A percentile compares a stretch with the other conserved stretches of the same genome.
Evolutionary conservation across 2,888 invertebrate species (phyloP).

Genomic region (Pachymerium ferrugineum): DNA sequence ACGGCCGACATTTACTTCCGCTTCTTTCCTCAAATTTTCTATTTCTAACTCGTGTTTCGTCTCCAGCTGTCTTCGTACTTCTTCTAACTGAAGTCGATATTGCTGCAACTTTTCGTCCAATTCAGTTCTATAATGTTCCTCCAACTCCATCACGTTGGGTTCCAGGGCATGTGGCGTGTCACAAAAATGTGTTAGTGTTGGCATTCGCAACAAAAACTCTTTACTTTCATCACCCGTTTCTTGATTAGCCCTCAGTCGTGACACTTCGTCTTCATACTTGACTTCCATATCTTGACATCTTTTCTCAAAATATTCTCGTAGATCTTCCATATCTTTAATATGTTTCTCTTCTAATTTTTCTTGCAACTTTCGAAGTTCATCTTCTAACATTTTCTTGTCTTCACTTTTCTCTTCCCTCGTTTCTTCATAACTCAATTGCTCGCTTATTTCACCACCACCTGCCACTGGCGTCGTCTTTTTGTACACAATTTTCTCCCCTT

Average conservation of each 20-base stretch:
- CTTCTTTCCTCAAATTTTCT: not conserved
- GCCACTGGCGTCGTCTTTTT: not conserved
- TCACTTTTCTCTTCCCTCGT: not conserved
- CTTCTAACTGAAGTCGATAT: conserved; percentile 32
- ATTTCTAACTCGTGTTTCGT: conserved; percentile 10
- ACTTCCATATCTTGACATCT: conserved; percentile 21
- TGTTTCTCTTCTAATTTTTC: conserved; percentile 30
- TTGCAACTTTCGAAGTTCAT: conserved; percentile 1
- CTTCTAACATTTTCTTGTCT: not conserved
- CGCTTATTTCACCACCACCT: not conserved
- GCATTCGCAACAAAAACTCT: not conserved
- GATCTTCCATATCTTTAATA: conserved; percentile 28
- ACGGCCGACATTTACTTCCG: not conserved
- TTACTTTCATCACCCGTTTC: not conserved
- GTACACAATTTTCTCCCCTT: not conserved
- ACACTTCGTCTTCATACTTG: conserved; percentile 30
- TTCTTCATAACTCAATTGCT: not conserved
- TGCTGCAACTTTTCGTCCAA: conserved; percentile 30
- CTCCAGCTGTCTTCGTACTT: conserved; percentile 20
- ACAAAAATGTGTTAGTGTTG: conserved; percentile 33
- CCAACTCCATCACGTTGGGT: conserved; percentile 18
- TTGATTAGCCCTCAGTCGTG: not conserved
- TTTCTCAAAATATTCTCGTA: conserved; percentile 31
- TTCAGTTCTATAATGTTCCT: conserved; percentile 30
- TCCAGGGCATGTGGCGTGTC: not conserved